Evolutionary conservation across 2,888 invertebrate genomes (phyloP).

Genomic region (Cephalotes varians): DNA sequence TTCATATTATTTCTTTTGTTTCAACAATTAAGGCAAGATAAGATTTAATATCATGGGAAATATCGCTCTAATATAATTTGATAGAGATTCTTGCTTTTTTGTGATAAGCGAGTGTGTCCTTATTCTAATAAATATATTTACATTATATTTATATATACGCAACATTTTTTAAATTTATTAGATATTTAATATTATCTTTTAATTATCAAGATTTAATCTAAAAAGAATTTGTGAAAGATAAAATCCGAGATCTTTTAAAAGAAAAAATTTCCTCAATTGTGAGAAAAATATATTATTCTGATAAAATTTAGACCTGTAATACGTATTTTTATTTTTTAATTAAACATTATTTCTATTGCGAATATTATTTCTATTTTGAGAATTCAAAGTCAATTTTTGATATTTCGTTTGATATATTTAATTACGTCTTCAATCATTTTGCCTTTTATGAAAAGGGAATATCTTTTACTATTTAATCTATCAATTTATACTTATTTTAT

Average conservation of each 20-base stretch:
- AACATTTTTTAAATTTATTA: conserved; percentile 1
- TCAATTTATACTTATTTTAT: background rate
- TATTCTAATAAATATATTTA: background rate
- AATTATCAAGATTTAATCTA: conserved; percentile 7
- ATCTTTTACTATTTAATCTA: conserved; percentile 14
- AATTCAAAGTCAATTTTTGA: background rate
- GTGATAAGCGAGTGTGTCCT: background rate
- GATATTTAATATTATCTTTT: background rate
- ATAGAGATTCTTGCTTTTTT: background rate
- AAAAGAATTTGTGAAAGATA: background rate
- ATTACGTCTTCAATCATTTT: conserved; percentile 10
- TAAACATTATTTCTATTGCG: background rate
- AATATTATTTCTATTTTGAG: no score
- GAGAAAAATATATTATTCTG: background rate
- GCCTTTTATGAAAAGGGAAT: no score
- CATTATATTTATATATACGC: background rate
- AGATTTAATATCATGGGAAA: background rate
- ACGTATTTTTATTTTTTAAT: background rate
- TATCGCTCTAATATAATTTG: background rate
- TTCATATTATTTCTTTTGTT: background rate
- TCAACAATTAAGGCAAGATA: background rate
- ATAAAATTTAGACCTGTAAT: background rate
- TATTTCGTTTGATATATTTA: background rate
- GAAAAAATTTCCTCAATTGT: background rate
- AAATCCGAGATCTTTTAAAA: background rate